A percentile compares a stretch with the other conserved stretches of the same genome.
Evolutionary conservation across 2,797 vertebrate species (phyloP).

Genomic region (Sebastes taczanowskii): DNA sequence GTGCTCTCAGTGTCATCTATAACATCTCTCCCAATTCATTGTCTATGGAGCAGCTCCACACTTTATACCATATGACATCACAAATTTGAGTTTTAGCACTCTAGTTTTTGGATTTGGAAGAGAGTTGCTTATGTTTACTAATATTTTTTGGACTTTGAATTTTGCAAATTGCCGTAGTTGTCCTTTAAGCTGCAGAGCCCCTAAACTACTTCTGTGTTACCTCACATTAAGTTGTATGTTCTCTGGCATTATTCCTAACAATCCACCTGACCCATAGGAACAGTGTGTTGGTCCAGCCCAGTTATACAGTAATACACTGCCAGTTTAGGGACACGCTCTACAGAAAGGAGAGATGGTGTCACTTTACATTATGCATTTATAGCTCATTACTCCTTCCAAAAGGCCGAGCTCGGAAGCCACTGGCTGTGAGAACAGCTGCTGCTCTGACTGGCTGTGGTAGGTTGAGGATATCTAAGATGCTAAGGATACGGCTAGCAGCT

Average conservation of each 20-base stretch:
- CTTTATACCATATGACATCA: too few species aligned
- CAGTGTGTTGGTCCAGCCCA: not conserved
- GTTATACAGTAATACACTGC: not conserved
- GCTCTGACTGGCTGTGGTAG: not conserved
- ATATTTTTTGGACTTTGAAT: too few species aligned
- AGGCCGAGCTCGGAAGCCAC: conserved; percentile 16
- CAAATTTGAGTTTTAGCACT: too few species aligned
- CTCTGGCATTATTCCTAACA: not conserved
- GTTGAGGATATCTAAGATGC: not conserved
- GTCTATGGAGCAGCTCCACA: too few species aligned
- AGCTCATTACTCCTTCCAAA: conserved; percentile 30
- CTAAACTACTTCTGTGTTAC: not conserved
- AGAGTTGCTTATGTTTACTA: too few species aligned
- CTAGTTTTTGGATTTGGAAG: too few species aligned
- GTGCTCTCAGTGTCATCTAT: too few species aligned
- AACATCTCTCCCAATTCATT: too few species aligned
- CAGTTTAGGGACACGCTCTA: not conserved
- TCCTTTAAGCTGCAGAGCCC: not conserved
- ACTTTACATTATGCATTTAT: conserved; percentile 34
- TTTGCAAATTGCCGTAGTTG: too few species aligned
- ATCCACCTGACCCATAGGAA: not conserved
- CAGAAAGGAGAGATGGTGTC: conserved; percentile 8
- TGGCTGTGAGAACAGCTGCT: conserved; percentile 36
- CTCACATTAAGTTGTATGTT: not conserved
- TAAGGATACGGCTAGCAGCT: not conserved